phyloP scores from a whole-genome alignment of 1,140 invertebrate species.

The Drosophila lacteicornis region DNA sequence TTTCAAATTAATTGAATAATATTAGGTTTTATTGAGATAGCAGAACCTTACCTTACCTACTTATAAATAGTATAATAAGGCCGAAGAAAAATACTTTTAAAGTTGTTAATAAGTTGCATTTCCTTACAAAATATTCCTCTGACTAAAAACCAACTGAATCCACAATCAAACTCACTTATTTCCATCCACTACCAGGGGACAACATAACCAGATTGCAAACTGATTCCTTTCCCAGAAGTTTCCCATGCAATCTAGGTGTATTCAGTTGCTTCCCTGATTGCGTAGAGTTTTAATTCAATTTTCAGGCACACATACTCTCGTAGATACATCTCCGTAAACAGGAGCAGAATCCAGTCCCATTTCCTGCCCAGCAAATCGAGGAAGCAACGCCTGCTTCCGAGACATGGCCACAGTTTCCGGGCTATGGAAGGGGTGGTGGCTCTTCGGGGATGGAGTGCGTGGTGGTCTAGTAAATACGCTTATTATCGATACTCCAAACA shows the following conservation, averaged over 20 bases:
- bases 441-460: conserved; percentile 12
- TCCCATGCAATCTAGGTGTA: conserved; percentile 52
- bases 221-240: conserved; percentile 14
- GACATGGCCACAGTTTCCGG: conserved; percentile 74
- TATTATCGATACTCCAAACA: conserved; percentile 84
- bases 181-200: not conserved
- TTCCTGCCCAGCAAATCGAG: conserved; percentile 49
- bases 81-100: too few species aligned
- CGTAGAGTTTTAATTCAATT: conserved; percentile 77
- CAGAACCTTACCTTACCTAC: too few species aligned
- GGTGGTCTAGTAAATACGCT: conserved; percentile 68
- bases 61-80: too few species aligned
- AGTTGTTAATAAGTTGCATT: too few species aligned
- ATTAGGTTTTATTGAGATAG: not conserved
- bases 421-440: conserved; percentile 12
- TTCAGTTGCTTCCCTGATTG: conserved; percentile 57
- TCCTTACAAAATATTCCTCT: not conserved
- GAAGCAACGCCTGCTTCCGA: conserved; percentile 73
- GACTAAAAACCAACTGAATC: not conserved
- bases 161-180: conserved; percentile 4
- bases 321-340: not conserved
- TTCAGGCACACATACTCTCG: conserved; percentile 31
- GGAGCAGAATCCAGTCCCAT: conserved; percentile 47
- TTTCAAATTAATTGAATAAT: too few species aligned
- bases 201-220: conserved; percentile 20